These are phyloP conservation scores for Achlya flavicornis DNA, from an alignment of 2,888 invertebrate genomes.

Conservation along the genomic window DNA sequence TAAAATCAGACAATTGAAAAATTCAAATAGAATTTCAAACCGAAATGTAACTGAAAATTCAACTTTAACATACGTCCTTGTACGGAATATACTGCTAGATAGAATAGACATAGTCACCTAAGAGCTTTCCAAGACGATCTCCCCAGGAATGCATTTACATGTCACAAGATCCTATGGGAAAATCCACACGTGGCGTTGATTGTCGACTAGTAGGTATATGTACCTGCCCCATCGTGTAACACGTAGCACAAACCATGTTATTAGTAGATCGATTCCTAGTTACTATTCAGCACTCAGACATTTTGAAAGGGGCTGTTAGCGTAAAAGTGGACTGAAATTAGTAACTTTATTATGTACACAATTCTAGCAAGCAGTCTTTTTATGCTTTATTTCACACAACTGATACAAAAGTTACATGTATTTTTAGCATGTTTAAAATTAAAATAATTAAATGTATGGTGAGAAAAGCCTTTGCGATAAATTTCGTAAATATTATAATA, in stretches of 20 bases:
- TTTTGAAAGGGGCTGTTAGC: background rate
- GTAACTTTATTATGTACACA: background rate
- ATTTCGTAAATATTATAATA: too few relatives aligned
- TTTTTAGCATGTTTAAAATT: too few relatives aligned
- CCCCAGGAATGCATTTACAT: constrained; percentile 79
- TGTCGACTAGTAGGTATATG: constrained; percentile 51
- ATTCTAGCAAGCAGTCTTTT: background rate
- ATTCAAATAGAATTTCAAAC: background rate
- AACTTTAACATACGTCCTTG: constrained; percentile 32
- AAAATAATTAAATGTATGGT: too few relatives aligned
- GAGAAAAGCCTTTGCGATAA: too few relatives aligned
- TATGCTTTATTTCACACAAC: too few relatives aligned
- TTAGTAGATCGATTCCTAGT: constrained; percentile 54
- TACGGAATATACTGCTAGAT: constrained; percentile 29
- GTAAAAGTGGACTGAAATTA: background rate
- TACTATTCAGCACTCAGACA: constrained; percentile 8
- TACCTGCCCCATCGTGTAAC: constrained; percentile 50
- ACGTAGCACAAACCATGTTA: constrained; percentile 41
- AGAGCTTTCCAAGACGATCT: constrained; percentile 76
- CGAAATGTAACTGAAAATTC: constrained; percentile 10
- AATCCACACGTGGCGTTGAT: constrained; percentile 70
- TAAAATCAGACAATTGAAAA: background rate
- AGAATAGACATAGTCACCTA: constrained; percentile 39
- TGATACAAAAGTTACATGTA: too few relatives aligned
- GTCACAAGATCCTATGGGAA: constrained; percentile 75